Conservation (phyloP, 2,888 invertebrate species). For the Antheraea yamamai region DNA sequence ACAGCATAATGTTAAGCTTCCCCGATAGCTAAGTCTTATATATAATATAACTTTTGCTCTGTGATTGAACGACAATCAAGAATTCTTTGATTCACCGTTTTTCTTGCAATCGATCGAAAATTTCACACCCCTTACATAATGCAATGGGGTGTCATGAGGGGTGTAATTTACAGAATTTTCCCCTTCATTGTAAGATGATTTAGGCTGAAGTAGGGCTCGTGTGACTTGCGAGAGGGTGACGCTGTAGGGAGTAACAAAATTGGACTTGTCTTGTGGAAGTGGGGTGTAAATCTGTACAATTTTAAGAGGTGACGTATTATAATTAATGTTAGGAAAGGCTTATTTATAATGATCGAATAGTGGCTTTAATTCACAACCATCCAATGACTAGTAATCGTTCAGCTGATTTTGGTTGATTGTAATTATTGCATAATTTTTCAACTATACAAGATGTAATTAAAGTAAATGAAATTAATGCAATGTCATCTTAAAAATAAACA, state of each 20-base stretch:
- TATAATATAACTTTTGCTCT: not conserved
- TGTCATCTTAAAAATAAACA: no score
- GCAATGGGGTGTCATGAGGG: slow-evolving; percentile 68
- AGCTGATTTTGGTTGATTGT: no score
- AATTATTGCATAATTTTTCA: no score
- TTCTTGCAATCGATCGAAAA: slow-evolving; percentile 31
- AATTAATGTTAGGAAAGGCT: not conserved
- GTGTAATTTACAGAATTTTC: slow-evolving; percentile 72
- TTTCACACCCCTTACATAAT: slow-evolving; percentile 56
- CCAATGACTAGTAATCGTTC: no score
- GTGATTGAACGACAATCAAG: slow-evolving; percentile 23
- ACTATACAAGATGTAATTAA: no score
- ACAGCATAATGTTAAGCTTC: no score
- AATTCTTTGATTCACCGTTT: slow-evolving; percentile 21
- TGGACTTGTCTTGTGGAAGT: slow-evolving; percentile 14
- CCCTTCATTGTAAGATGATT: slow-evolving; percentile 73
- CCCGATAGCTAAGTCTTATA: not conserved
- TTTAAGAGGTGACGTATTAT: not conserved
- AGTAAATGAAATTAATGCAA: no score
- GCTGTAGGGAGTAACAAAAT: slow-evolving; percentile 25
- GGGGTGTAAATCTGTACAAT: slow-evolving; percentile 7
- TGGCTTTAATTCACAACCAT: no score
- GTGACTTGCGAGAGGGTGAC: slow-evolving; percentile 61
- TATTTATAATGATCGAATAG: no score
- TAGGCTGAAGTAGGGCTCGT: slow-evolving; percentile 58